Base-by-base conservation (phyloP, 2,113 vertebrate species). In the Calonectris borealis region DNA sequence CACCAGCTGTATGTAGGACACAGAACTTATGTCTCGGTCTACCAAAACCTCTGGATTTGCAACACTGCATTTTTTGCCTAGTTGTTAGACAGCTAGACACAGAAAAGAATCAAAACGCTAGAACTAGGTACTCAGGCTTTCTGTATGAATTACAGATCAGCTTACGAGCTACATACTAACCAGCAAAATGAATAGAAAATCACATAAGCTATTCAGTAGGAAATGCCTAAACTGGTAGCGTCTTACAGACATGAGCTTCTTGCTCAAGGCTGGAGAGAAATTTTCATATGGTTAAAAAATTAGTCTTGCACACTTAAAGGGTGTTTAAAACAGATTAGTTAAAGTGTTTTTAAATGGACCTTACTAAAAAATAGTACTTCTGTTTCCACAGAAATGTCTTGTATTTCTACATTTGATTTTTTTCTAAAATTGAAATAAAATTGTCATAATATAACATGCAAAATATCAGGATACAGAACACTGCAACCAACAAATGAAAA, bases 11-110 rank as follows among this genome's bases (percentile, higher is more conserved):
- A 9, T 10, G 52, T 22, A 76, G 31, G 61, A 32, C 17, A 10
- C 7, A 42, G 16, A 62, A 34, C 42, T 32, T 27, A 13, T 0
- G 1, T 9, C 38, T n/a, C 1, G 6, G 18, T 27, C 40, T 48
- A 22, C 38, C 40, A 61, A 48, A 61, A 13, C 1, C 10, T 54
- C 60, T 10, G 13, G 27, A 15, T 73, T n/a, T 52, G 11, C 60
- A 38, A 12, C 22, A 12, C 21, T 5, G 29, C 11, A 3, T 54
- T 61, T 80, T 72, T 31, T 60, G 34, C 24, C 6, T 10, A 3
- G 5, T 27, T 40, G 75, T 61, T 27, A n/a, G 52, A 10, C 22
- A 13, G 11, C 22, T 44, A 46, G 13, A 9, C 13, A 25, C 16
- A 40, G 46, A 26, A 75, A 76, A 48, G 16, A 17, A 20, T 46